Evolutionary conservation across 2,113 vertebrate genomes (phyloP).

Genomic region (Orcinus orca): DNA sequence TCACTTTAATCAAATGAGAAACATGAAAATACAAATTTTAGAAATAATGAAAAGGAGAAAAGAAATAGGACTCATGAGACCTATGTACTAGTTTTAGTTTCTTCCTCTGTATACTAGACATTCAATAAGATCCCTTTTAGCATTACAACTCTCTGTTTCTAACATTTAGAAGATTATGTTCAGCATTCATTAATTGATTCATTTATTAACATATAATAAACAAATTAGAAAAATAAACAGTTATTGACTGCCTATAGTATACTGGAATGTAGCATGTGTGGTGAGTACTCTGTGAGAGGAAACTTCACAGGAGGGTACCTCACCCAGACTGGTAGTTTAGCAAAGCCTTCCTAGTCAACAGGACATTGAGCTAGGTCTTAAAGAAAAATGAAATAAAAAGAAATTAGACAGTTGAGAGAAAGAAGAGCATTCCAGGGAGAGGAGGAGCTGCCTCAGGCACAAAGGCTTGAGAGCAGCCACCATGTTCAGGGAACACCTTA

Average conservation of each 20-base stretch:
- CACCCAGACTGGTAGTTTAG: not conserved
- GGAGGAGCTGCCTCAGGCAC: not conserved
- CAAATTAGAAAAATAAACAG: not conserved
- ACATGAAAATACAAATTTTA: slow-evolving; percentile 14
- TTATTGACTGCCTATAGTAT: not conserved
- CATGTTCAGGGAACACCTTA: not conserved
- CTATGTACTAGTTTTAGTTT: not conserved
- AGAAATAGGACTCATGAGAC: not conserved
- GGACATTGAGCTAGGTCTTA: not conserved
- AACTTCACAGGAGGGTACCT: not conserved
- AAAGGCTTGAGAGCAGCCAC: not conserved
- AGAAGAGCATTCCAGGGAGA: not conserved
- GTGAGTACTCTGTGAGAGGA: not conserved
- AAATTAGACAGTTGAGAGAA: not conserved
- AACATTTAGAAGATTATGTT: not conserved
- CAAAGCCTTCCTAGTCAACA: not conserved
- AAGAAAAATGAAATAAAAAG: not conserved
- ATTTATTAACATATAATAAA: not conserved
- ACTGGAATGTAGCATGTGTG: not conserved
- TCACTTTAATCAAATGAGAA: not conserved
- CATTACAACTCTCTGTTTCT: not conserved
- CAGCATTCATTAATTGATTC: not conserved
- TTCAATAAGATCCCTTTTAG: not conserved
- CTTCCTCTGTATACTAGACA: not conserved
- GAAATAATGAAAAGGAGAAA: not conserved